Percentiles rank a stretch among this genome's conserved stretches.
Evolutionary conservation across 2,888 invertebrate genomes (phyloP).

Genomic region (Poecilobothrus nobilitatus): DNA sequence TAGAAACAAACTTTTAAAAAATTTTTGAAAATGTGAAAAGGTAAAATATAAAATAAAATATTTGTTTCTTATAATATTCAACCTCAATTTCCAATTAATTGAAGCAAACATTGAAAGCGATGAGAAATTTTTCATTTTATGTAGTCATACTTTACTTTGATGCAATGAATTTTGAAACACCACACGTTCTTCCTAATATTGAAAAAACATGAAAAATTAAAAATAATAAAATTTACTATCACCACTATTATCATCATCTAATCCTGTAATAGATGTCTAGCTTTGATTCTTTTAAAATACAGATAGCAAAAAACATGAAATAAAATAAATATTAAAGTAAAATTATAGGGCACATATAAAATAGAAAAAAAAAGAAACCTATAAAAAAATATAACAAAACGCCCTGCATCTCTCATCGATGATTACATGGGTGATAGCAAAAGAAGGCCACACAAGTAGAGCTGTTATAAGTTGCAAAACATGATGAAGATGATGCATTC

Average conservation of each 20-base stretch:
- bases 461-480: neutral
- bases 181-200: too few relatives aligned
- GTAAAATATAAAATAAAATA: too few relatives aligned
- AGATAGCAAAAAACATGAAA: too few relatives aligned
- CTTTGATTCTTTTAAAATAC: neutral
- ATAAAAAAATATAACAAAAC: neutral
- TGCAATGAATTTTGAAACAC: too few relatives aligned
- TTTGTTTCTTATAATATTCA: too few relatives aligned
- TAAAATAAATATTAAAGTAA: neutral
- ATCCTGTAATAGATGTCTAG: neutral
- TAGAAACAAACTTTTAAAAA: too few relatives aligned
- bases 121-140: too few relatives aligned
- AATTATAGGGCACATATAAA: neutral
- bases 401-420: neutral
- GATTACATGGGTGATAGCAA: neutral
- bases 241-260: neutral
- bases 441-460: neutral
- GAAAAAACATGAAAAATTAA: neutral
- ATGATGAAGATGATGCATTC: too few relatives aligned
- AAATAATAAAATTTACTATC: neutral
- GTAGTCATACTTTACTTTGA: too few relatives aligned
- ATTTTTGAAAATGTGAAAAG: too few relatives aligned
- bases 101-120: too few relatives aligned
- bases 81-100: too few relatives aligned
- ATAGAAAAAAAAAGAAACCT: neutral